Base-by-base conservation (phyloP, 2,113 vertebrate genomes). In the Catharus minimus region DNA sequence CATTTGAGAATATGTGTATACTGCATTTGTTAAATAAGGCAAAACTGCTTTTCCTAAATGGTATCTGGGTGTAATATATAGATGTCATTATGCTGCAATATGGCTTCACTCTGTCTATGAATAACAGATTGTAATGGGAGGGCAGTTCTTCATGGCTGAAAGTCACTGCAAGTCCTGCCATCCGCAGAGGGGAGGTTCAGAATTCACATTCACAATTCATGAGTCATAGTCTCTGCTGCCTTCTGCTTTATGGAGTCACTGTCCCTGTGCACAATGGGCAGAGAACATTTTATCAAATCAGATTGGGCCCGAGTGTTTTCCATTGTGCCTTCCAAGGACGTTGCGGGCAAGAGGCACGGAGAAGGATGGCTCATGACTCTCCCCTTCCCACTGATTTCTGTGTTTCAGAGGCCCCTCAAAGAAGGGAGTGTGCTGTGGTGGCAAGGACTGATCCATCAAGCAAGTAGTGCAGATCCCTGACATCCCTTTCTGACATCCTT, bases 241-340 rank as follows among this genome's bases (percentile, higher is more conserved):
- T 92, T 96, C 86, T 92, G 81, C 84, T 92, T 93, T 94, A 79
- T 87, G 81, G 83, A 89, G 77, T 58, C 73, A 8, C 86, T 80
- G 73, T 74, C 65, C 69, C 76, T 79, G 66, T 6, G 20, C 60
- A 90, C 90, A 92, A 62, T 30, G 66, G 50, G 83, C 60, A 92
- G 77, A 92, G 90, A 79, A 74, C 43, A 17, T 76, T 78, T 87
- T 21, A 52, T 87, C 66, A 90, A 33, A 90, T 93, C 73, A 65
- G 46, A 38, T 44, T 2, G n/a, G 62, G 62, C 77, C 52, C 50
- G 78, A 52, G 44, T 60, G 66, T 69, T 76, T 83, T 62, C 68
- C 46, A 5, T 49, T 72, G 53, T 72, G 77, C 38, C 73, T 85
- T 62, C 57, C 66, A 87, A 93, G 93, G 88, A 75, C 77, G 0